Conservation (phyloP, 2,888 invertebrate species). For the Cerastis rubricosa region DNA sequence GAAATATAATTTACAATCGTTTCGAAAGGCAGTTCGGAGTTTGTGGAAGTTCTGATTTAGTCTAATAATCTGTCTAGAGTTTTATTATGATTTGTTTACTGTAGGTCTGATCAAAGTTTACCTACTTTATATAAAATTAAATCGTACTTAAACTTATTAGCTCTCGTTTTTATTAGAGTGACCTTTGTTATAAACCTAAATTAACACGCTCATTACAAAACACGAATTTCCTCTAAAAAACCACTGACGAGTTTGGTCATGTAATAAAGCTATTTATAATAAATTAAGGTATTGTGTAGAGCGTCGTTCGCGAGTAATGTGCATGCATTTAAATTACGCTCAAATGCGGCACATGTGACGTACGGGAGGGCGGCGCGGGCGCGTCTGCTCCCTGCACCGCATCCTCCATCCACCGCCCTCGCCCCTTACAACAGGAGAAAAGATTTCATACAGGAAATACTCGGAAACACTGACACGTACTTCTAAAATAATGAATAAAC, state of each 20-base stretch:
- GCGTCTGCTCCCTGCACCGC: conserved; percentile 40
- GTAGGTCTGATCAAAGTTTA: conserved; percentile 12
- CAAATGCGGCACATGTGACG: conserved; percentile 78
- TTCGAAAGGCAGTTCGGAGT: conserved; percentile 58
- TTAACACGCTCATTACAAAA: conserved; percentile 28
- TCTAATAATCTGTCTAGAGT: conserved; percentile 46
- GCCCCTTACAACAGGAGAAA: conserved; percentile 64
- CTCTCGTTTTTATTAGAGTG: not conserved
- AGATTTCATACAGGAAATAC: conserved; percentile 40
- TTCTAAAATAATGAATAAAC: conserved; percentile 23
- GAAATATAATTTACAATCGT: conserved; percentile 73
- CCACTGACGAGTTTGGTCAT: conserved; percentile 65
- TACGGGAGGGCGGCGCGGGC: conserved; percentile 54
- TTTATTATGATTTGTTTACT: conserved; percentile 38
- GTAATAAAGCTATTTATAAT: conserved; percentile 82
- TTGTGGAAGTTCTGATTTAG: conserved; percentile 50
- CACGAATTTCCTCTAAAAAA: conserved; percentile 47
- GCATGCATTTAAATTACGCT: conserved; percentile 87
- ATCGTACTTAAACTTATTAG: conserved; percentile 8
- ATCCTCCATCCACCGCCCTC: conserved; percentile 13
- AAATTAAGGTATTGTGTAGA: conserved; percentile 81
- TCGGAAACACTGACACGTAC: conserved; percentile 13
- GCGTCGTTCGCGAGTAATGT: conserved; percentile 80
- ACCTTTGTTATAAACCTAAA: conserved; percentile 19
- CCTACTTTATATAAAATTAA: conserved; percentile 7